A percentile compares a stretch with the other conserved stretches of the same genome.
These are phyloP conservation scores for Apodemus speciosus DNA, from an alignment of 2,113 vertebrate species.

Conservation along the genomic window DNA sequence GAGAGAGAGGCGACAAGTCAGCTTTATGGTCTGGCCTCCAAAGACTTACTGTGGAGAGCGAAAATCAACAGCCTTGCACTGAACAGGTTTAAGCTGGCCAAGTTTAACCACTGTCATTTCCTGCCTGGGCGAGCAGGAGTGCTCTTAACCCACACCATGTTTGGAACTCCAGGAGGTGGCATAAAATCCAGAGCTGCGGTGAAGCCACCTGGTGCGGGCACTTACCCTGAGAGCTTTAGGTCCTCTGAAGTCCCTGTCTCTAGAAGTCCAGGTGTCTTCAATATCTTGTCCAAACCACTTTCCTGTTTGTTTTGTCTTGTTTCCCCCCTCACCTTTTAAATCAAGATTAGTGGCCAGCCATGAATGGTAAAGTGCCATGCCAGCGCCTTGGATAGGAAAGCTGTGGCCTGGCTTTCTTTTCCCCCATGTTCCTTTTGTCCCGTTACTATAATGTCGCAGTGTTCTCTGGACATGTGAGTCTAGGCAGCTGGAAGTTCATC, in stretches of 20 bases:
- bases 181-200: not conserved
- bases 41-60: slow-evolving; percentile 64
- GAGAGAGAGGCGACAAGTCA: slow-evolving; percentile 68
- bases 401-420: slow-evolving; percentile 80
- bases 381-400: slow-evolving; percentile 77
- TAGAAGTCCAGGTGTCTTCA: slow-evolving; percentile 62
- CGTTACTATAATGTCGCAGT: not conserved
- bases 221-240: not conserved
- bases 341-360: slow-evolving; percentile 68
- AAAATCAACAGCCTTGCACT: slow-evolving; percentile 68
- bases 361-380: slow-evolving; percentile 74
- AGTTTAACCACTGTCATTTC: slow-evolving; percentile 71
- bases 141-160: not conserved
- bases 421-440: not conserved
- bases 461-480: slow-evolving; percentile 65
- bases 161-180: not conserved
- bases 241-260: slow-evolving; percentile 34
- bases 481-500: slow-evolving; percentile 80
- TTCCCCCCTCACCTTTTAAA: slow-evolving; percentile 75
- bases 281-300: slow-evolving; percentile 64
- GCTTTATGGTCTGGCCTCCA: slow-evolving; percentile 70
- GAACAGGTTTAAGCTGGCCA: slow-evolving; percentile 59
- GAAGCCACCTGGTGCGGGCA: slow-evolving; percentile 14
- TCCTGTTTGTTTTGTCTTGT: slow-evolving; percentile 26
- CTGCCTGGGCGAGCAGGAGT: slow-evolving; percentile 48